Base-by-base conservation (phyloP, 1,140 invertebrate genomes). In the Aphelinus atriplicis region DNA sequence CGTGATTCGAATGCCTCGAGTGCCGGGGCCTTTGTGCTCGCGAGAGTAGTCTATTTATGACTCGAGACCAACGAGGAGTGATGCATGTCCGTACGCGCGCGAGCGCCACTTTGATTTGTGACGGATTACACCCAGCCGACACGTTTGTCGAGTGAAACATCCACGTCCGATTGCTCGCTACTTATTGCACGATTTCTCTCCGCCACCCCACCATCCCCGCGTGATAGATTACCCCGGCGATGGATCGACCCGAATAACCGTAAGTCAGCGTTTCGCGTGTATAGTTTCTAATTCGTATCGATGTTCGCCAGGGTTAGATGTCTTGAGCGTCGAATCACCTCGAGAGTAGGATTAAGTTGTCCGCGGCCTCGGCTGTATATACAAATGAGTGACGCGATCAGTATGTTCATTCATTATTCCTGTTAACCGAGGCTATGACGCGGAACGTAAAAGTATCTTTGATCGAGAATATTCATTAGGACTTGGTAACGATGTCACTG, bases 21-120 rank as follows among this genome's bases (percentile, higher is more conserved):
- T 10, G 61, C 7, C 43, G 10, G 10, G 10, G 26, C 10, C 48
- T 63, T 63, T 63, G 46, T 4, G 61, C 10, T 10, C 45, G 43
- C 7, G 9, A 7, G 61, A 63, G 46, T 26, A 26, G 10, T 7
- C 58, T 43, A 43, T 10, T 3, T 6, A 43, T 60, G 58, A 43
- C 58, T 1, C 42, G 45, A 43, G 26, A 60, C 42, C 9, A 43
- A 26, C 6, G 42, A 60, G 9, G 58, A 60, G 58, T 26, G 42
- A 45, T 9, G 45, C 42, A 43, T 26, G 58, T 60, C 58, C 26
- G 10, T 10, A 45, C 61, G 46, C 10, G 46, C 48, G 10, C 45
- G 3, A 9, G 43, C 55, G 69, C 26, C 26, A 71, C 69, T 71
- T 71, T 71, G 69, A 71, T 71, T 71, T 62, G 62, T 71, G 58